Evolutionary conservation across 1,140 invertebrate species (phyloP), one percentile per base, ranked within the genome.

Genomic region (Lutraria rhynchaena): DNA sequence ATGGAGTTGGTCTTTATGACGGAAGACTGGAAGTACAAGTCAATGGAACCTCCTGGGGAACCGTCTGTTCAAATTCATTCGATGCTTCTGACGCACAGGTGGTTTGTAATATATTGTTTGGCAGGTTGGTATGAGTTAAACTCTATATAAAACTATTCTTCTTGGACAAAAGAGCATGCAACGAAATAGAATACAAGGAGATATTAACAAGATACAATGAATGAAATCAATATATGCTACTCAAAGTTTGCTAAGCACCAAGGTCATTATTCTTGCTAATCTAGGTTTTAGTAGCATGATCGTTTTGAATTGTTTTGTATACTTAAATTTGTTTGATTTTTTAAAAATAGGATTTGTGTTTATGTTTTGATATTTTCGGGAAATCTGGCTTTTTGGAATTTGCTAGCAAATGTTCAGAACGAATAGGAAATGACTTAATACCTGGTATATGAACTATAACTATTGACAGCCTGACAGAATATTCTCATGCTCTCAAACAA

Each of bases 251-350:
- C 27, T 61, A 61, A 31, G 58, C 27, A 61, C 58, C 27, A 61
- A 29, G 58, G 58, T 29, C 58, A 61, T 61, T 35, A 31, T n/a
- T 61, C 58, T 61, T 53, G 17, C 51, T 53, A 53, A 53, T 61
- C n/a, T 61, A 61, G 11, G 27, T 61, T 61, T 61, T 61, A 61
- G n/a, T 35, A 29, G n/a, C n/a, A n/a, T n/a, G n/a, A n/a, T 4
- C 5, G 7, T 13, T 61, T 15, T 61, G 33, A 35, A 53, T 53
- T 53, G 19, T 53, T 5, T 61, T 61, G 4, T 11, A 61, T 31
- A 61, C 3, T 61, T 61, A 29, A 35, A 11, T 53, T 7, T n/a
- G 24, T 53, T 53, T n/a, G 19, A 11, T n/a, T n/a, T n/a, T 53
- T 53, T 53, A 53, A 53, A 53, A n/a, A 11, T 53, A 53, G 51